Evolutionary conservation across 2,888 invertebrate genomes (phyloP).

Genomic region (Caenorhabditis macrosperma): DNA sequence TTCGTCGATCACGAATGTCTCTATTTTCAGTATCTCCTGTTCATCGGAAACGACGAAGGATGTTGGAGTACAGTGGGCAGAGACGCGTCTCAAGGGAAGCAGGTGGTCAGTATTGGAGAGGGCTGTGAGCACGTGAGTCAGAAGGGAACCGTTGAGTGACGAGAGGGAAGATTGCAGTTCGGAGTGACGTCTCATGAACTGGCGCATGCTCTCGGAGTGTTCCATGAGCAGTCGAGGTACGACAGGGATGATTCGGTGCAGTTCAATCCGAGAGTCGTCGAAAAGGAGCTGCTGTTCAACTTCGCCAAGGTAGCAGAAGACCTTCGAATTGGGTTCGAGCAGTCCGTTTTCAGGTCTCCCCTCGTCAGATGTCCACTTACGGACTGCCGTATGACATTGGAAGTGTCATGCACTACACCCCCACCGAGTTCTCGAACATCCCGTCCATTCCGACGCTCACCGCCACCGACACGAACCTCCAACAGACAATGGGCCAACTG

Average conservation of each 20-base stretch:
- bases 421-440: conserved; percentile 67
- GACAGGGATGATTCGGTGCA: conserved; percentile 64
- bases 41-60: conserved; percentile 69
- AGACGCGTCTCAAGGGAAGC: conserved; percentile 62
- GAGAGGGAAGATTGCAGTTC: conserved; percentile 54
- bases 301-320: conserved; percentile 64
- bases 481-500: conserved; percentile 71
- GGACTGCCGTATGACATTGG: conserved; percentile 69
- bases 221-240: conserved; percentile 70
- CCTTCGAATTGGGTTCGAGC: too few relatives aligned
- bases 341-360: conserved; percentile 57
- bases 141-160: background rate
- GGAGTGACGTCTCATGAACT: conserved; percentile 72
- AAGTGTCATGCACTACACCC: conserved; percentile 71
- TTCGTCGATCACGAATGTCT: background rate
- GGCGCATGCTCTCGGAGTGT: conserved; percentile 71
- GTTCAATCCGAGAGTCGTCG: conserved; percentile 64
- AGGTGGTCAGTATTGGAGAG: conserved; percentile 67
- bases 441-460: conserved; percentile 59
- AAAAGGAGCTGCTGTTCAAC: conserved; percentile 61
- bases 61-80: conserved; percentile 72
- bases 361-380: conserved; percentile 65
- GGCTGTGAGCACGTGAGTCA: conserved; percentile 70
- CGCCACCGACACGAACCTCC: conserved; percentile 65
- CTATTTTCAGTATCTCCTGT: conserved; percentile 53